These are phyloP conservation scores for Melieria crassipennis DNA, from an alignment of 2,888 invertebrate genomes.

Conservation along the genomic window DNA sequence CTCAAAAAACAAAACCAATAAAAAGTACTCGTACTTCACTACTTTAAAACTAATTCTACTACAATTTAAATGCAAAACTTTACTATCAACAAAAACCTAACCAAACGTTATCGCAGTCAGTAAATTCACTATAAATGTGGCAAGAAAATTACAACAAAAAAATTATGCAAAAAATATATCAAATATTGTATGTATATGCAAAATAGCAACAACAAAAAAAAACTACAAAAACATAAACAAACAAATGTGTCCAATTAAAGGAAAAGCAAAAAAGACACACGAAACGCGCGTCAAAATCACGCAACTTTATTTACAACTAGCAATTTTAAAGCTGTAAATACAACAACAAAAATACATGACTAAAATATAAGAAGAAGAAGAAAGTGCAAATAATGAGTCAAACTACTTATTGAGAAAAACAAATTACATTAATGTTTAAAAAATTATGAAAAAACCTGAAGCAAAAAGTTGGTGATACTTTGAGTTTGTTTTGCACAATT, in stretches of 20 bases:
- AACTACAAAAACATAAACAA: neutral
- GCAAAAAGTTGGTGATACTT: constrained; percentile 29
- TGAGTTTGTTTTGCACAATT: too few relatives aligned
- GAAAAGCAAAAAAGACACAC: neutral
- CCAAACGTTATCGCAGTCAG: too few relatives aligned
- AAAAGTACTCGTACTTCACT: neutral
- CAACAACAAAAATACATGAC: neutral
- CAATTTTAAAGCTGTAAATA: neutral
- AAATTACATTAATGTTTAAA: constrained; percentile 17
- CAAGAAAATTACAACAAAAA: constrained; percentile 28
- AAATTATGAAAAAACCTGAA: constrained; percentile 11
- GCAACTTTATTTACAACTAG: neutral
- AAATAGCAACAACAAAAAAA: neutral
- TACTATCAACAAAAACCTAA: too few relatives aligned
- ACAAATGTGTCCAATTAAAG: neutral
- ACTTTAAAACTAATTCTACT: too few relatives aligned
- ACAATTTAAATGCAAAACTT: too few relatives aligned
- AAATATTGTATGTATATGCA: neutral
- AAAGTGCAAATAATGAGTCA: constrained; percentile 40
- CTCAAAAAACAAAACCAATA: constrained; percentile 12
- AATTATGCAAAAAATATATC: neutral
- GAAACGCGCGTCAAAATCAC: neutral
- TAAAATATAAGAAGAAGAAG: constrained; percentile 32
- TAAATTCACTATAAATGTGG: neutral
- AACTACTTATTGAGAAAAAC: constrained; percentile 39